phyloP scores from a whole-genome alignment of 2,797 vertebrate species.

The Lacerta viridis region DNA sequence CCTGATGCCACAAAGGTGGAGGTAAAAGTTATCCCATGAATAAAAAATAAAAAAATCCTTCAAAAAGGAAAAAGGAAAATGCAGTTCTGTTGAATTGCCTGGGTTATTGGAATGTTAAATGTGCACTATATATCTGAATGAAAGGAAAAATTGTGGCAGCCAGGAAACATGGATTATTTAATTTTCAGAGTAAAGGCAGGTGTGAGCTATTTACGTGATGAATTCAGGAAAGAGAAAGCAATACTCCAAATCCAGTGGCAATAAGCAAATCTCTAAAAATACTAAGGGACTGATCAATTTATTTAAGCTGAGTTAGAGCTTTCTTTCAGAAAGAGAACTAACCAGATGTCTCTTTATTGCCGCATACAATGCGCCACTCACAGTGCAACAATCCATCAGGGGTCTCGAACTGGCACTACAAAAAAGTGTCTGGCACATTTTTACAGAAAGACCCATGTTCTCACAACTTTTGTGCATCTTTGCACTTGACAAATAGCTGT shows the following conservation, averaged over 20 bases:
- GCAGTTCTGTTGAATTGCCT: neutral
- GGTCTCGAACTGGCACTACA: slow-evolving; percentile 39
- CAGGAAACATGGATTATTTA: accelerated
- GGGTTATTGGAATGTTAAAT: accelerated
- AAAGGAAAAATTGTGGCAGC: accelerated
- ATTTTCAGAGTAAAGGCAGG: accelerated
- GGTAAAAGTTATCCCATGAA: no score
- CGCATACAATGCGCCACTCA: slow-evolving; percentile 56
- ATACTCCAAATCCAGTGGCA: neutral
- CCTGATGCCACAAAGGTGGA: no score
- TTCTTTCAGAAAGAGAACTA: slow-evolving; percentile 54
- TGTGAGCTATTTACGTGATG: neutral
- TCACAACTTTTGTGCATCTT: slow-evolving; percentile 60
- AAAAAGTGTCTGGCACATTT: slow-evolving; percentile 55
- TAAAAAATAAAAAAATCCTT: no score
- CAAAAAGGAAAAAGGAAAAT: neutral
- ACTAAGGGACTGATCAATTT: neutral
- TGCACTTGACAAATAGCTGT: slow-evolving; percentile 74
- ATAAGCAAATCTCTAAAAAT: slow-evolving; percentile 22
- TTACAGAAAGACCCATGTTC: slow-evolving; percentile 65
- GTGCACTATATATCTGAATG: accelerated
- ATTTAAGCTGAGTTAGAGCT: slow-evolving; percentile 7
- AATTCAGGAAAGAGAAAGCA: accelerated
- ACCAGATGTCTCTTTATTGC: slow-evolving; percentile 76
- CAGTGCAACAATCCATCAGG: slow-evolving; percentile 66